A percentile compares a stretch with the other conserved stretches of the same genome.
Evolutionary conservation across 2,797 vertebrate genomes (phyloP).

Genomic region (Falco novaeseelandiae): DNA sequence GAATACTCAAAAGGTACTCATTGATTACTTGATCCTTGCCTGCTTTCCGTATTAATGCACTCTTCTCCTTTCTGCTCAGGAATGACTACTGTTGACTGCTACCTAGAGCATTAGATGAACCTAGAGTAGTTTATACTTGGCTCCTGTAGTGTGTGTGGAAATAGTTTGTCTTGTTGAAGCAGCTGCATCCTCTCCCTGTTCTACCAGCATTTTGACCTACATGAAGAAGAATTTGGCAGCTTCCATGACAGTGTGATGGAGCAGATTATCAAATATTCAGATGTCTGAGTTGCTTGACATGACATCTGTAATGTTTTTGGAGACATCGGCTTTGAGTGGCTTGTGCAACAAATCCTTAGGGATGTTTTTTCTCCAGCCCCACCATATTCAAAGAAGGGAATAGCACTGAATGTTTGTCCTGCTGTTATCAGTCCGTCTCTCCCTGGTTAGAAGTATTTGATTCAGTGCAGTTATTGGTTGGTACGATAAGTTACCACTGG

Average conservation of each 20-base stretch:
- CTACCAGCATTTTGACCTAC: background rate
- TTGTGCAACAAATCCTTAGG: background rate
- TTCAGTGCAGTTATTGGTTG: background rate
- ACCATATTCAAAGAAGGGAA: background rate
- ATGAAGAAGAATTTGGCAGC: background rate
- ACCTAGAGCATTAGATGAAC: background rate
- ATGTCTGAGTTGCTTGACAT: background rate
- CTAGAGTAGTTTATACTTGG: background rate
- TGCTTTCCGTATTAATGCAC: background rate
- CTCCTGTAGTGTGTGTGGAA: background rate
- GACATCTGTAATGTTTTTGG: background rate
- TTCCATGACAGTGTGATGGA: background rate
- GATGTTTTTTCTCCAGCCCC: background rate
- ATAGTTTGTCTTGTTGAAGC: background rate
- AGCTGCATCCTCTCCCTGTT: conserved; percentile 23
- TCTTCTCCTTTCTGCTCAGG: background rate
- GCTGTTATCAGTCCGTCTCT: background rate
- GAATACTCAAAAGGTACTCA: conserved; percentile 43
- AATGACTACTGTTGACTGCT: background rate
- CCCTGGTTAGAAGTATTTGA: background rate
- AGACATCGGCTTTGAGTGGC: background rate
- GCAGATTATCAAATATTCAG: background rate
- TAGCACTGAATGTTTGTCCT: background rate
- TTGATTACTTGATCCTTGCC: conserved; percentile 23
- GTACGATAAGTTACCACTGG: background rate